Percentiles rank a stretch among this genome's conserved stretches.
These are phyloP conservation scores for Sipha flava DNA, from an alignment of 1,140 invertebrate species.

Conservation along the genomic window DNA sequence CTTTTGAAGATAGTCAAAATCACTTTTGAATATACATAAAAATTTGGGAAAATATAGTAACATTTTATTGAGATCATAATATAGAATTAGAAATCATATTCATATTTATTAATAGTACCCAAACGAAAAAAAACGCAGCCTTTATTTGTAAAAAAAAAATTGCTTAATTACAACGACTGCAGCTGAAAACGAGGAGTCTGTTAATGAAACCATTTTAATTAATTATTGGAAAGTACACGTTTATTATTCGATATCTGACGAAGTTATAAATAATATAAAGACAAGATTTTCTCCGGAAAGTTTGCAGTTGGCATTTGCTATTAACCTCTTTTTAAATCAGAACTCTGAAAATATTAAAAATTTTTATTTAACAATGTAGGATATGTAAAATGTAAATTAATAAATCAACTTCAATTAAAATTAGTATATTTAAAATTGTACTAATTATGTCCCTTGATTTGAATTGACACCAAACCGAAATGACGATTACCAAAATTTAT, in stretches of 20 bases:
- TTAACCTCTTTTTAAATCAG: background rate
- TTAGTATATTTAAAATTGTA: background rate
- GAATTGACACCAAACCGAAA: background rate
- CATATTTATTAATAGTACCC: background rate
- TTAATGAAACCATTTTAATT: background rate
- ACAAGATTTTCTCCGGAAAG: background rate
- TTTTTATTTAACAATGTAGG: constrained; percentile 1
- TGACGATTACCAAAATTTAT: background rate
- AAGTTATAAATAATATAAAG: background rate
- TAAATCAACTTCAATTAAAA: background rate
- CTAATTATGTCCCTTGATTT: background rate
- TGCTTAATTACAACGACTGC: background rate
- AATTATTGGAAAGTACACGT: background rate
- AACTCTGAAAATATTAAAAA: background rate
- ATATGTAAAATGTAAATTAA: background rate
- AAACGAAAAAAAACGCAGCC: background rate
- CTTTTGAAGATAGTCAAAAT: background rate
- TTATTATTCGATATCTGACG: background rate
- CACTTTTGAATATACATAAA: background rate
- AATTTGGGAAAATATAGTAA: background rate
- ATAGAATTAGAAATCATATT: background rate
- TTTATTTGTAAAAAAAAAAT: background rate
- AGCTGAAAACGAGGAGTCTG: background rate
- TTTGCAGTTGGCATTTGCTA: background rate
- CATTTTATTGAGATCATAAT: background rate